phyloP scores from a whole-genome alignment of 2,888 invertebrate genomes.

The Athalia cordata region DNA sequence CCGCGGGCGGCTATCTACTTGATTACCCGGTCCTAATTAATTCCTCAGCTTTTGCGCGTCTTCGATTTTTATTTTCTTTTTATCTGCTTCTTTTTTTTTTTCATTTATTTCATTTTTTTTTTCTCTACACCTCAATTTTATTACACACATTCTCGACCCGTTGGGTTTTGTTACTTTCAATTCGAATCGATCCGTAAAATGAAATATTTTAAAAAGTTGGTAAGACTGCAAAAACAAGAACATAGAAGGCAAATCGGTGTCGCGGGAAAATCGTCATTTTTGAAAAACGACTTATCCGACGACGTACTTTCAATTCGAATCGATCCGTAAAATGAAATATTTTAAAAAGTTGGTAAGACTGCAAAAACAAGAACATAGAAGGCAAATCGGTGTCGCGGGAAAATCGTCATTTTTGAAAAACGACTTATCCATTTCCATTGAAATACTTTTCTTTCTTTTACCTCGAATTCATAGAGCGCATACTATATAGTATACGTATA shows the following conservation, averaged over 20 bases:
- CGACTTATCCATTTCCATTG: too few species aligned
- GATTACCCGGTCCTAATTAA: slow-evolving; percentile 71
- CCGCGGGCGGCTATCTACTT: slow-evolving; percentile 62
- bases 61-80: slow-evolving; percentile 26
- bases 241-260: not conserved
- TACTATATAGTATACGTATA: not conserved
- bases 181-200: not conserved
- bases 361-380: not conserved
- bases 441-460: slow-evolving; percentile 33
- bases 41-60: slow-evolving; percentile 60
- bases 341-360: not conserved
- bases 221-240: not conserved
- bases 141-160: not conserved
- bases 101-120: not conserved
- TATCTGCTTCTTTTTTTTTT: slow-evolving; percentile 8
- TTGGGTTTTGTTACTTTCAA: not conserved
- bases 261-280: not conserved
- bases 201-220: too few species aligned
- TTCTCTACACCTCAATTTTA: not conserved
- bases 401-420: not conserved
- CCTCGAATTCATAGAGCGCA: slow-evolving; percentile 47
- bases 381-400: not conserved
- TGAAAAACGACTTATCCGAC: not conserved
- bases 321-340: not conserved
- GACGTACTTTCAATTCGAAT: not conserved